Evolutionary conservation across 2,888 invertebrate genomes (phyloP).

Genomic region (Microctonus hyperodae): DNA sequence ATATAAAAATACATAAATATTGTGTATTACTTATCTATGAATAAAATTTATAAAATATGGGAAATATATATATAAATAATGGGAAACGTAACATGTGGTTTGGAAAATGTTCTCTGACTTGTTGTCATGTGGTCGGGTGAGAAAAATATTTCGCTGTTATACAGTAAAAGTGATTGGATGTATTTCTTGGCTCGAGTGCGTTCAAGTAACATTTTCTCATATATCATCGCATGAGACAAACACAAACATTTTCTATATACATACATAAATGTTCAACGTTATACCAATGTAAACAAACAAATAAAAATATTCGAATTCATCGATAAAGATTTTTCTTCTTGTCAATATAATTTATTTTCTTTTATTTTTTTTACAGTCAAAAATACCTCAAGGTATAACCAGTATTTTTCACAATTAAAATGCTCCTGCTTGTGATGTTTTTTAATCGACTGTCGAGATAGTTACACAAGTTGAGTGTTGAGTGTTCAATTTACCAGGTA

Average conservation of each 20-base stretch:
- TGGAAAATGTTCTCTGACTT: background rate
- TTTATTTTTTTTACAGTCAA: background rate
- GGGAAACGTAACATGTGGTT: background rate
- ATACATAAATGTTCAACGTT: too few species aligned
- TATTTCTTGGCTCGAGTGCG: constrained; percentile 21
- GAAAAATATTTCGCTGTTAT: constrained; percentile 25
- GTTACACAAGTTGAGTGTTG: background rate
- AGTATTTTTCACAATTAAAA: background rate
- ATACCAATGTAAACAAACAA: too few species aligned
- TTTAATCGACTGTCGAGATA: background rate
- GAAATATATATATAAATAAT: background rate
- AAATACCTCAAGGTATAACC: background rate
- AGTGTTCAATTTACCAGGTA: constrained; percentile 4
- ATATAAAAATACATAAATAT: background rate
- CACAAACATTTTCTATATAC: constrained; percentile 2
- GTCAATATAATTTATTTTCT: background rate
- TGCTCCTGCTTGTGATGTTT: background rate
- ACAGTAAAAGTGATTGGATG: constrained; percentile 27
- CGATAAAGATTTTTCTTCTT: background rate
- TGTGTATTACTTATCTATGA: background rate
- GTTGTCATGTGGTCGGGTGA: background rate
- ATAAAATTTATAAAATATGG: background rate
- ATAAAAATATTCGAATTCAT: too few species aligned
- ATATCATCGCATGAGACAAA: constrained; percentile 15
- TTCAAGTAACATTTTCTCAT: background rate